A percentile compares a stretch with the other conserved stretches of the same genome.
Evolutionary conservation across 1,140 invertebrate genomes (phyloP).

Genomic region (Brachionus paranguensis): DNA sequence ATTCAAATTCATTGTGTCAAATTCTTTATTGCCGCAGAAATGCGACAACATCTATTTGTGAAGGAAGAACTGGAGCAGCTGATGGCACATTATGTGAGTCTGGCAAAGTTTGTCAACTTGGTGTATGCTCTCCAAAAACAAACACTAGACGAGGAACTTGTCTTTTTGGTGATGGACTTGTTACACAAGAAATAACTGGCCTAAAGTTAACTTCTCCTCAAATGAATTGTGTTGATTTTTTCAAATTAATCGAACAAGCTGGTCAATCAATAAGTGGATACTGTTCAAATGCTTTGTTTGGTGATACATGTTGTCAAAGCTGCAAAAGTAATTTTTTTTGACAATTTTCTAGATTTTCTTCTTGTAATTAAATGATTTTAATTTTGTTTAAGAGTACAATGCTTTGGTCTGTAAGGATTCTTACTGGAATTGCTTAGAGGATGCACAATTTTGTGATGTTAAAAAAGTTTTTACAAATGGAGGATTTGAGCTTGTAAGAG

Average conservation of each 20-base stretch:
- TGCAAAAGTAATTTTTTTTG: conserved; percentile 22
- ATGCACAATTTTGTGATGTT: neutral
- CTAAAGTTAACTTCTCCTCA: neutral
- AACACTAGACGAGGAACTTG: neutral
- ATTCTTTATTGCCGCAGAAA: neutral
- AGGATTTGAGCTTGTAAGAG: neutral
- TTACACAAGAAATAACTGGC: neutral
- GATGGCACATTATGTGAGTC: conserved; percentile 8
- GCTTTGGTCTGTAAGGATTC: neutral
- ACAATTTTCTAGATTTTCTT: neutral
- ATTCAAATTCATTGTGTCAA: neutral
- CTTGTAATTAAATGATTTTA: neutral
- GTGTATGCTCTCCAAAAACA: neutral
- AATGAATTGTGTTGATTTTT: conserved; percentile 13
- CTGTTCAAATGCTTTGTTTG: neutral
- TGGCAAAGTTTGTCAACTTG: neutral
- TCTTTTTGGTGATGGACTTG: neutral
- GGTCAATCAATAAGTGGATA: neutral
- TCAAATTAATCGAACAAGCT: neutral
- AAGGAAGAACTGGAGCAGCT: neutral
- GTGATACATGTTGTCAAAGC: conserved; percentile 2
- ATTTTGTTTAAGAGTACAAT: conserved; percentile 19
- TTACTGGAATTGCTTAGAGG: neutral
- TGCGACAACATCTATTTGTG: neutral
- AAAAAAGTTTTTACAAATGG: neutral